Base-by-base conservation (phyloP, 2,797 vertebrate species). In the Crocidura indochinensis region DNA sequence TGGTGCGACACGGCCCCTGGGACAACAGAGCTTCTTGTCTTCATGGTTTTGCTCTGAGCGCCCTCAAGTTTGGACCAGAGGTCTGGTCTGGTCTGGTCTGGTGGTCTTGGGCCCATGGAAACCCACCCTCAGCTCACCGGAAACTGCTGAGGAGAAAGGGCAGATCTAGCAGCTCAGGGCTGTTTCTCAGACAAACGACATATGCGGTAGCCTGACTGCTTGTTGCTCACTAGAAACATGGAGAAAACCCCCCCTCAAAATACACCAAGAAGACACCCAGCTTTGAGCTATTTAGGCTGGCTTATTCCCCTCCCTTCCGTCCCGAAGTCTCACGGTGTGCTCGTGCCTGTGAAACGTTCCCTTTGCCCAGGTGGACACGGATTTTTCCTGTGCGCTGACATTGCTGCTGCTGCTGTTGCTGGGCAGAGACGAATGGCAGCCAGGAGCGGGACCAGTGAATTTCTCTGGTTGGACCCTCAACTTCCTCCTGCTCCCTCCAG, bases 101-200 rank as follows among this genome's bases (percentile, higher is more conserved):
- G 51, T 15, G 10, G 67, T 51, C 51, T 10, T 31, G 67, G 4
- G 67, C 27, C 67, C 65, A 11, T 5, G 64, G 64, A 1, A 31
- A 22, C 8, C 29, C 20, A 90, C 0, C 31, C 67, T 82, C 60
- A 72, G 73, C 47, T 84, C 69, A 27, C 49, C 49, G 26, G 77
- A 77, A 24, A 24, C 4, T 46, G 69, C 53, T 84, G 44, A 83
- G 67, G 51, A 73, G 38, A 69, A 86, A 72, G 64, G 53, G 19
- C 53, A 56, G 56, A 27, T 9, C 62, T 65, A 27, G 27, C 8
- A 12, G 62, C 26, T 27, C 62, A 65, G 24, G 62, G 62, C 8
- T 90, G 29, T 87, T 82, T 93, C 49, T 80, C 65, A 90, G 88
- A 89, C 64, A 79, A n/a, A 93, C 71, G 79, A 44, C 5, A 68